Percentiles rank a stretch among this genome's conserved stretches.
Evolutionary conservation across 1,140 invertebrate species (phyloP).

Genomic region (Pseudomyrmex flavicornis): DNA sequence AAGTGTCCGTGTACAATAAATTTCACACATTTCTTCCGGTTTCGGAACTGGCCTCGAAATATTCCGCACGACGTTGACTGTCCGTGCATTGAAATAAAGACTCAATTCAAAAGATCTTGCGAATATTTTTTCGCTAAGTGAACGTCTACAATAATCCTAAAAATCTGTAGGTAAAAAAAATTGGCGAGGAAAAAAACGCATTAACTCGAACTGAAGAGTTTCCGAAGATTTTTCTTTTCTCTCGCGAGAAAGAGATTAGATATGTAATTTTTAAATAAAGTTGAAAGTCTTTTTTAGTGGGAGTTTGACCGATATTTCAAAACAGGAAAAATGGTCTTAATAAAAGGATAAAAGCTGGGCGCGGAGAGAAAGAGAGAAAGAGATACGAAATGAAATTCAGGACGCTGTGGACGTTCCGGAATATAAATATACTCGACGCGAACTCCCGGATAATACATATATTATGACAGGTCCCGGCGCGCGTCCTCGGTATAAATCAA

Average conservation of each 20-base stretch:
- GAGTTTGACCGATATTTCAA: slow-evolving; percentile 29
- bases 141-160: not conserved
- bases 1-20: slow-evolving; percentile 40
- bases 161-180: not conserved
- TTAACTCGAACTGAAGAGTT: not conserved
- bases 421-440: slow-evolving; percentile 60
- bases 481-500: slow-evolving; percentile 73
- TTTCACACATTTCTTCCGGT: slow-evolving; percentile 19
- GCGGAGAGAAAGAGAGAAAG: slow-evolving; percentile 14
- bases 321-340: slow-evolving; percentile 32
- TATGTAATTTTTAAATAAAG: slow-evolving; percentile 46
- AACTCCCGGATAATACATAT: slow-evolving; percentile 67
- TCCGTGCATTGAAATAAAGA: too few species aligned
- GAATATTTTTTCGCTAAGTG: too few species aligned
- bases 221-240: slow-evolving; percentile 7
- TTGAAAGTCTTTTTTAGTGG: not conserved
- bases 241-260: not conserved
- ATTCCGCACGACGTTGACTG: too few species aligned
- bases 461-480: slow-evolving; percentile 64
- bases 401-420: slow-evolving; percentile 46
- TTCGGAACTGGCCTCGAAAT: not conserved
- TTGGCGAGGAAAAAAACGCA: not conserved
- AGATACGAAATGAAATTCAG: slow-evolving; percentile 55
- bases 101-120: too few species aligned
- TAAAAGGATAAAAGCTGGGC: slow-evolving; percentile 34